Evolutionary conservation across 2,888 invertebrate genomes (phyloP).

Genomic region (Hydriomena furcata): DNA sequence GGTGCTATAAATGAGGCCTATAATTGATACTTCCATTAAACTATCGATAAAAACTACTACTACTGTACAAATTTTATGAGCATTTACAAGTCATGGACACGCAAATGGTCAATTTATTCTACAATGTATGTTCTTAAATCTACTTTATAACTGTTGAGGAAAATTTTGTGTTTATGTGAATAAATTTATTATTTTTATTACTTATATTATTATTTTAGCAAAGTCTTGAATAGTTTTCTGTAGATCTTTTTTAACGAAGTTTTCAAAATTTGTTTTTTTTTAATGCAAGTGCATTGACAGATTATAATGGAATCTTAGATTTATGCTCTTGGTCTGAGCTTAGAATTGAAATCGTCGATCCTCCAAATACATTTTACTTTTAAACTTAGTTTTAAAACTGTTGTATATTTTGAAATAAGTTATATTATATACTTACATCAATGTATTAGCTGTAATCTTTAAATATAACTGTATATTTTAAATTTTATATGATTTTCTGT

Average conservation of each 20-base stretch:
- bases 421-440: too few relatives aligned
- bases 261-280: too few relatives aligned
- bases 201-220: too few relatives aligned
- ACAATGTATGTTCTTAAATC: neutral
- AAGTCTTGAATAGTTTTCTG: too few relatives aligned
- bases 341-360: too few relatives aligned
- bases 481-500: conserved; percentile 35
- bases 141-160: neutral
- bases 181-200: too few relatives aligned
- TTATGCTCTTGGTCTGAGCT: too few relatives aligned
- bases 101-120: conserved; percentile 5
- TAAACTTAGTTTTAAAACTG: neutral
- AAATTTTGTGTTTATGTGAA: neutral
- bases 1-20: too few relatives aligned
- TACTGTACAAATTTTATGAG: neutral
- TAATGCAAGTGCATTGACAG: too few relatives aligned
- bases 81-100: conserved; percentile 2
- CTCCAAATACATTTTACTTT: too few relatives aligned
- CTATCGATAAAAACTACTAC: neutral
- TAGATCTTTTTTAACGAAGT: too few relatives aligned
- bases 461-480: conserved; percentile 3
- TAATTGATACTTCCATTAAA: neutral
- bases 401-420: neutral
- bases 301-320: too few relatives aligned
- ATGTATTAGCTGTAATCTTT: neutral